phyloP scores from a whole-genome alignment of 2,888 invertebrate genomes.

The Pimpla rufipes region DNA sequence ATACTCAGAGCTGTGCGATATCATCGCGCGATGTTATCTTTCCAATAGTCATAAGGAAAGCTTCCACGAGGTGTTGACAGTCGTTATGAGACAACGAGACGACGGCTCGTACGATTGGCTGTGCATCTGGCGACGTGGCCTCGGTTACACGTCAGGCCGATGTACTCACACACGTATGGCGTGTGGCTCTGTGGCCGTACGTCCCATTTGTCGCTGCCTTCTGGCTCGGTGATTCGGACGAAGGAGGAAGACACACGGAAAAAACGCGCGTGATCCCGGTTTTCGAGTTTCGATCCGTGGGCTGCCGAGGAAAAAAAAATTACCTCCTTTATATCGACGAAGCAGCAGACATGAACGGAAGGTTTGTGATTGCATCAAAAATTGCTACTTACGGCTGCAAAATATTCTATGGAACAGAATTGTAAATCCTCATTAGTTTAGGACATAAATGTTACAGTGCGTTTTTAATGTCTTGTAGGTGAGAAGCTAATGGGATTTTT shows the following conservation, averaged over 20 bases:
- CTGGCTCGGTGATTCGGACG: neutral
- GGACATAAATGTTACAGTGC: too few species aligned
- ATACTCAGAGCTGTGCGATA: neutral
- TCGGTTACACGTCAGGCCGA: conserved; percentile 12
- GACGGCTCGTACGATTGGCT: neutral
- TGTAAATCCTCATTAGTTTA: too few species aligned
- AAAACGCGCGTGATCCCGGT: too few species aligned
- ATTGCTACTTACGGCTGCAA: too few species aligned
- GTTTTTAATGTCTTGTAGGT: too few species aligned
- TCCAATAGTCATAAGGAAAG: neutral
- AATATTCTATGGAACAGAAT: too few species aligned
- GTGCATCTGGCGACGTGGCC: conserved; percentile 22
- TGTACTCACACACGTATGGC: neutral
- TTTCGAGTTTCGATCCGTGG: too few species aligned
- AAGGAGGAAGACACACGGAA: too few species aligned
- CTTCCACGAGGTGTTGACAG: neutral
- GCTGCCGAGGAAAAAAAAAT: neutral
- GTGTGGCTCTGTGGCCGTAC: neutral
- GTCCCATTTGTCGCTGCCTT: neutral
- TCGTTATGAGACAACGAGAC: neutral
- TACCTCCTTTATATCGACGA: too few species aligned
- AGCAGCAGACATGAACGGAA: too few species aligned
- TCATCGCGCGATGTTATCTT: conserved; percentile 6
- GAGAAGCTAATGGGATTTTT: too few species aligned
- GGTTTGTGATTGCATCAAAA: too few species aligned